Evolutionary conservation across 2,888 invertebrate species (phyloP), one percentile per base, ranked within the genome.

Genomic region (Bombylius major): DNA sequence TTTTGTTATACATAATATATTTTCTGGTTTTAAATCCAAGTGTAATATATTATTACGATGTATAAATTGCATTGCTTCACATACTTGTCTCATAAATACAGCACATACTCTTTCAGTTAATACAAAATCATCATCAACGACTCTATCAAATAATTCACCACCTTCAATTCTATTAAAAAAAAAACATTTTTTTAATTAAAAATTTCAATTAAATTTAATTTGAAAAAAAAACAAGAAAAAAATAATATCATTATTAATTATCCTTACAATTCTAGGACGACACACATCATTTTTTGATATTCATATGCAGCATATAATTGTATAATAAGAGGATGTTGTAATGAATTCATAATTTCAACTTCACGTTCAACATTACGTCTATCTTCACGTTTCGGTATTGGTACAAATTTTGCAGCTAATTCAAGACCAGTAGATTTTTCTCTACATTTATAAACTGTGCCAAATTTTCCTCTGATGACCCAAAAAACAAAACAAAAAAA

Each of bases 21-120:
- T 99, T 76, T 99, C 99, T 11, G 99, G 99, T 89, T 99, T 99
- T 82, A 99, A 84, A 71, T 99, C 99, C 55, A 99, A 80, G 77
- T 99, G 99, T 55, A 99, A 77, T 64, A 99, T 94, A 66, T 90
- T 89, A 75, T 94, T 91, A 58, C 87, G 83, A 70, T 99, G 99
- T 68, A 99, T 96, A 71, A 96, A 99, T 68, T 90, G 89, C 62
- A 99, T 88, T 34, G 97, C 99, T 72, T 98, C 97, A 73, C 97
- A 97, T 62, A 99, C 95, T 76, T 99, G 99, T 46, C 96, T 79
- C 82, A 98, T 90, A 73, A 99, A 98, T 59, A 96, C 89, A 1
- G 94, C 89, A 73, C 97, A 98, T 8, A 95, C 91, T 61, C 90
- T 85, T 75, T 99, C 99, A 1, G 98, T 98, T 61, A 99, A 78